Conservation (phyloP, 2,888 invertebrate species). For the Boloria selene region DNA sequence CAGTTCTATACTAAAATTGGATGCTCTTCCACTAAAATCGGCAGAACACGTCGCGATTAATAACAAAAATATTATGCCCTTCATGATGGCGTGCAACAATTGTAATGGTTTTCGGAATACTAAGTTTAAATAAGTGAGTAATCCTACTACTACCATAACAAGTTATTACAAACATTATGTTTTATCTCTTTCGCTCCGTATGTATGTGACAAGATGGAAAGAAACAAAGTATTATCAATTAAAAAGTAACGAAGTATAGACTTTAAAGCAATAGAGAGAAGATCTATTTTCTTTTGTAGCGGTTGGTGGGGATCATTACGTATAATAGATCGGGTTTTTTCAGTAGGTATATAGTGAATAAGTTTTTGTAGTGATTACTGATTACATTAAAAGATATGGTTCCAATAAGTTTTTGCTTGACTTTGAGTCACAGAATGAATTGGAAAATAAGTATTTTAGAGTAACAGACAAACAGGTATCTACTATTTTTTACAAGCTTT, state of each 20-base stretch:
- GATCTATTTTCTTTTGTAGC: background rate
- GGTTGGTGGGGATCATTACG: background rate
- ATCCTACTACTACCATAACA: slow-evolving; percentile 19
- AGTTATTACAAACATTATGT: slow-evolving; percentile 12
- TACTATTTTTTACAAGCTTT: too few species aligned
- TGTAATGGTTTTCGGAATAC: slow-evolving; percentile 54
- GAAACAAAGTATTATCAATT: background rate
- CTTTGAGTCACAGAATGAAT: too few species aligned
- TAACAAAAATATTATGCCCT: slow-evolving; percentile 50
- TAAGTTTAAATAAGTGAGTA: slow-evolving; percentile 38
- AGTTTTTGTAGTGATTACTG: background rate
- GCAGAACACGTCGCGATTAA: slow-evolving; percentile 58
- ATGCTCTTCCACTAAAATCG: slow-evolving; percentile 66
- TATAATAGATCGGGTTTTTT: slow-evolving; percentile 3
- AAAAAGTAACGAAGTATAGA: background rate
- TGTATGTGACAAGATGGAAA: too few species aligned
- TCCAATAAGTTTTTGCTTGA: too few species aligned
- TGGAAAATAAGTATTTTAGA: too few species aligned
- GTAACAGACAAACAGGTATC: too few species aligned
- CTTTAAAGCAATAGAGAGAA: background rate
- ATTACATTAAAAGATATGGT: too few species aligned
- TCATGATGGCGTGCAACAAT: slow-evolving; percentile 56
- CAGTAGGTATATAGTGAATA: background rate
- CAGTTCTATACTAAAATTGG: slow-evolving; percentile 72
- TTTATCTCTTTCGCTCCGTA: background rate